Conservation (phyloP, 2,888 invertebrate species). For the Leptogaster cylindrica region DNA sequence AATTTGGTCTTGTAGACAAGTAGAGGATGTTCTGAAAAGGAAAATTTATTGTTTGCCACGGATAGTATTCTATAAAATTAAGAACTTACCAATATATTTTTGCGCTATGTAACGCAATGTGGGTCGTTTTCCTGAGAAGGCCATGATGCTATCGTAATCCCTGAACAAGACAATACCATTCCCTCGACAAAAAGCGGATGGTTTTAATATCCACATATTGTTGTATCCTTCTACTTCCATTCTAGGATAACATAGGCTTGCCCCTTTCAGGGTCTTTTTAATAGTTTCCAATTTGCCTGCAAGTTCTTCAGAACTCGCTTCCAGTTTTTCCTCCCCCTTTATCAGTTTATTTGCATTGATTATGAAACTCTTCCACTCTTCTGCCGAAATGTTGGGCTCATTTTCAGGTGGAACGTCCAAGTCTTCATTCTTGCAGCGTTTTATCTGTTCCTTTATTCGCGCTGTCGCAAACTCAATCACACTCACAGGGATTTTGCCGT, state of each 20-base stretch:
- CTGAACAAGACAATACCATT: slow-evolving; percentile 82
- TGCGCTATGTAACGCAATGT: slow-evolving; percentile 79
- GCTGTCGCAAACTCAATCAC: slow-evolving; percentile 74
- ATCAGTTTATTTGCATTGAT: slow-evolving; percentile 55
- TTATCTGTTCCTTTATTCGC: slow-evolving; percentile 72
- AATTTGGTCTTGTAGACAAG: slow-evolving; percentile 87
- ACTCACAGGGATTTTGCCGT: slow-evolving; percentile 66
- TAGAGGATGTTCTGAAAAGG: slow-evolving; percentile 74
- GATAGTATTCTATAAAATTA: slow-evolving; percentile 65
- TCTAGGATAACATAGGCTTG: slow-evolving; percentile 68
- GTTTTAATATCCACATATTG: slow-evolving; percentile 92
- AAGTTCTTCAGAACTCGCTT: slow-evolving; percentile 48
- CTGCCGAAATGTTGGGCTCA: slow-evolving; percentile 44
- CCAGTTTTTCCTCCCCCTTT: slow-evolving; percentile 54
- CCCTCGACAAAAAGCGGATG: slow-evolving; percentile 81
- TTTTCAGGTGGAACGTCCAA: slow-evolving; percentile 61
- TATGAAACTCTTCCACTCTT: slow-evolving; percentile 53
- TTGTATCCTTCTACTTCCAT: slow-evolving; percentile 77
- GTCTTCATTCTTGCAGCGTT: slow-evolving; percentile 69
- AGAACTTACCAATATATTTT: slow-evolving; percentile 84
- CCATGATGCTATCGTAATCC: slow-evolving; percentile 74
- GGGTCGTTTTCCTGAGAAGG: slow-evolving; percentile 66
- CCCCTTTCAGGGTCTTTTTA: slow-evolving; percentile 66
- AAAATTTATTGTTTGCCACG: slow-evolving; percentile 53
- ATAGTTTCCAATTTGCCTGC: slow-evolving; percentile 58